Evolutionary conservation across 2,888 invertebrate genomes (phyloP).

Genomic region (Mesorhabditis spiculigera): DNA sequence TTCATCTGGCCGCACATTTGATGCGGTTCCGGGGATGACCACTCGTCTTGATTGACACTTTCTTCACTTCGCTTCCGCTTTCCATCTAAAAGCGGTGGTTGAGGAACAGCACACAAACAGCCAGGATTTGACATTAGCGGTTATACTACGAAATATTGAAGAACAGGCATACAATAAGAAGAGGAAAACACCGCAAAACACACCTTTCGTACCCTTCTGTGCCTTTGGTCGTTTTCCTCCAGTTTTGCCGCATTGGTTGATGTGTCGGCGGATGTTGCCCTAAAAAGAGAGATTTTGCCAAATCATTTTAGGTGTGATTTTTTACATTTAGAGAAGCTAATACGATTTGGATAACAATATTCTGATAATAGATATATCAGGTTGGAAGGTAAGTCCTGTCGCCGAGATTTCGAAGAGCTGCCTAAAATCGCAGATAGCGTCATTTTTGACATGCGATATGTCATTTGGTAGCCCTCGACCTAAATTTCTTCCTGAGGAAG

Average conservation of each 20-base stretch:
- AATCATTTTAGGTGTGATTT: neutral
- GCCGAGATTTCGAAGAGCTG: no score
- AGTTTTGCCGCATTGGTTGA: slow-evolving; percentile 44
- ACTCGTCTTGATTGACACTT: neutral
- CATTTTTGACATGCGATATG: no score
- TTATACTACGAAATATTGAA: neutral
- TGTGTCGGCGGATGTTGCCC: slow-evolving; percentile 47
- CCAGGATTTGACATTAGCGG: neutral
- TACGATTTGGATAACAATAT: neutral
- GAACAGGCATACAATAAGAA: no score
- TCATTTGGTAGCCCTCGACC: no score
- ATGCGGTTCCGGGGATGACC: neutral
- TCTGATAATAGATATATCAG: neutral
- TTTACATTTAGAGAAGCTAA: no score
- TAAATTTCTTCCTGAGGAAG: no score
- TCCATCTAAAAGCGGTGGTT: neutral
- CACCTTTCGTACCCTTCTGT: neutral
- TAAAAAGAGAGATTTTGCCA: slow-evolving; percentile 13
- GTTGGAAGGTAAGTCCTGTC: no score
- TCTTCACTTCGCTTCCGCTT: slow-evolving; percentile 2
- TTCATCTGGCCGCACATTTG: neutral
- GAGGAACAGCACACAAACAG: neutral
- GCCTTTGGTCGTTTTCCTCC: slow-evolving; percentile 10
- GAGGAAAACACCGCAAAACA: neutral
- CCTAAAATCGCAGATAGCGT: no score